These are phyloP conservation scores for Amphipoea oculea DNA, from an alignment of 2,888 invertebrate species.

Conservation along the genomic window DNA sequence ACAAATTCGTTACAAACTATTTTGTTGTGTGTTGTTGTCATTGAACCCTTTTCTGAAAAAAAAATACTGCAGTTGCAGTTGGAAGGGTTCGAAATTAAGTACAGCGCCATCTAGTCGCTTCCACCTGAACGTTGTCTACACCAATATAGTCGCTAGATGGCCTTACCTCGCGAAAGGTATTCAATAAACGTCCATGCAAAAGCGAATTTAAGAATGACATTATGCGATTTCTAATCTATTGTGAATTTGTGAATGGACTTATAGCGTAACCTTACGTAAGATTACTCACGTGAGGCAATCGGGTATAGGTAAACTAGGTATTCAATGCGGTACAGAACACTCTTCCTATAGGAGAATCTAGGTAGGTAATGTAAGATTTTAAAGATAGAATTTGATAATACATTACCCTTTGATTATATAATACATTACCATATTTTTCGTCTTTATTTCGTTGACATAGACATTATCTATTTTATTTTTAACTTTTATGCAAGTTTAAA, in stretches of 20 bases:
- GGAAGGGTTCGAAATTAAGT: constrained; percentile 9
- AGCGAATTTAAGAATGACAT: constrained; percentile 50
- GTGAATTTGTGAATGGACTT: constrained; percentile 55
- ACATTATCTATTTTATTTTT: background rate
- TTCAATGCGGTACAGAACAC: constrained; percentile 11
- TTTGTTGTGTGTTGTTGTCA: background rate
- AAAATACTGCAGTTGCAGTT: background rate
- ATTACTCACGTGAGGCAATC: constrained; percentile 52
- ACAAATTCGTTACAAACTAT: background rate
- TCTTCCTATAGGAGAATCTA: constrained; percentile 10
- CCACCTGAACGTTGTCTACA: constrained; percentile 3
- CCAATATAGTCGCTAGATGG: constrained; percentile 43
- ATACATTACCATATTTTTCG: constrained; percentile 4
- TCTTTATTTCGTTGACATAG: background rate
- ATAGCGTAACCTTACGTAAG: constrained; percentile 55
- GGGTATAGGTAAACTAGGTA: constrained; percentile 25
- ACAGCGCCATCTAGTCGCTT: constrained; percentile 58
- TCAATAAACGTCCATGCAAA: constrained; percentile 39
- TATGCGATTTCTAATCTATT: constrained; percentile 66
- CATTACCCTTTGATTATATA: background rate
- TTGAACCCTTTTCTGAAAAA: background rate
- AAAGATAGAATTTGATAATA: constrained; percentile 6
- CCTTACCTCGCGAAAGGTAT: constrained; percentile 39
- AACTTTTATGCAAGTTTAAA: background rate
- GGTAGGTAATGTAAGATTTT: constrained; percentile 34